phyloP scores from a whole-genome alignment of 37 sponge, comb jelly and placozoan species.

The Tethya wilhelma region DNA sequence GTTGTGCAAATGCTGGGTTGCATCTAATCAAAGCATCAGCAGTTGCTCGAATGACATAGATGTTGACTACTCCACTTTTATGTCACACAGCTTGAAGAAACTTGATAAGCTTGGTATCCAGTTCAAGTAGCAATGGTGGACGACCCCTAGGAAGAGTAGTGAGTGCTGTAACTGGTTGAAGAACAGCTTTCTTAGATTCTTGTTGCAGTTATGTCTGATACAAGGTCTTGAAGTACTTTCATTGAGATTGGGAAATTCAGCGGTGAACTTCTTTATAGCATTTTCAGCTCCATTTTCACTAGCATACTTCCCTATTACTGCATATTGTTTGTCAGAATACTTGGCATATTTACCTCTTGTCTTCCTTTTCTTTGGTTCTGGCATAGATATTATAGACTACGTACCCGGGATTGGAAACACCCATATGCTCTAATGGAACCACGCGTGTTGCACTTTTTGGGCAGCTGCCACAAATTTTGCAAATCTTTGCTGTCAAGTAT shows the following conservation, averaged over 20 bases:
- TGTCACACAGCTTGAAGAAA: constrained; percentile 36
- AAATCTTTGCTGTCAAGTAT: no score
- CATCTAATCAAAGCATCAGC: constrained; percentile 53
- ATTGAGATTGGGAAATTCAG: constrained; percentile 30
- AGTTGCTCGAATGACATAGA: constrained; percentile 55
- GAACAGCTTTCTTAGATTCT: constrained; percentile 26
- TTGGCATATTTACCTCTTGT: constrained; percentile 35
- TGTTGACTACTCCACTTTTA: constrained; percentile 56
- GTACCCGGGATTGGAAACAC: no score
- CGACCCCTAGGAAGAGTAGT: background rate
- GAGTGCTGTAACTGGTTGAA: constrained; percentile 30
- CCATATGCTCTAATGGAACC: no score
- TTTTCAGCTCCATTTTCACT: constrained; percentile 53
- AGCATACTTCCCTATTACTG: constrained; percentile 59
- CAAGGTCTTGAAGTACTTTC: constrained; percentile 57
- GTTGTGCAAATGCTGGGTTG: constrained; percentile 17
- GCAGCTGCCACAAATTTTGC: no score
- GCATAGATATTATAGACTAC: no score
- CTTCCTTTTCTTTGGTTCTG: constrained; percentile 37
- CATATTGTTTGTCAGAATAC: constrained; percentile 25
- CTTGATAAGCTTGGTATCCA: constrained; percentile 31
- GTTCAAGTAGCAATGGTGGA: background rate
- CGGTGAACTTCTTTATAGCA: constrained; percentile 33
- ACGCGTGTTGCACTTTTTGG: no score
- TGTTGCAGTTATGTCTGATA: constrained; percentile 21